A percentile compares a stretch with the other conserved stretches of the same genome.
phyloP scores from a whole-genome alignment of 2,888 invertebrate genomes.

The Leucophenga montana region DNA sequence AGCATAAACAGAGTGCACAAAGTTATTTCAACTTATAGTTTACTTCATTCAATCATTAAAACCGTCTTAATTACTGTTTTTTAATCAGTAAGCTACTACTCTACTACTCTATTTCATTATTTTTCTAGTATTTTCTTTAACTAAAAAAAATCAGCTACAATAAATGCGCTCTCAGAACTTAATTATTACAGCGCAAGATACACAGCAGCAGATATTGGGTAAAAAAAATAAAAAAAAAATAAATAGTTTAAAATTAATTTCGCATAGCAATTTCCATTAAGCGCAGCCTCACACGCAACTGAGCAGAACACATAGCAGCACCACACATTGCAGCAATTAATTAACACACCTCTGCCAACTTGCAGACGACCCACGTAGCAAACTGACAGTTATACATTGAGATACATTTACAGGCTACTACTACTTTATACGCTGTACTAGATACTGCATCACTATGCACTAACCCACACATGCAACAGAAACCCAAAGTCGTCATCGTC shows the following conservation, averaged over 20 bases:
- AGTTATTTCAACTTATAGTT: too few relatives aligned
- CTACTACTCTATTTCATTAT: too few relatives aligned
- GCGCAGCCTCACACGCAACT: neutral
- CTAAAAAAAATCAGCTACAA: too few relatives aligned
- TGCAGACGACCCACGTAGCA: constrained; percentile 31
- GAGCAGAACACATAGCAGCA: neutral
- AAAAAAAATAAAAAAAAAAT: neutral
- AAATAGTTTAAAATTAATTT: neutral
- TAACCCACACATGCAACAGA: neutral
- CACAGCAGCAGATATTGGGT: too few relatives aligned
- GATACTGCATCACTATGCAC: neutral
- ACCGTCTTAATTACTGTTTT: too few relatives aligned
- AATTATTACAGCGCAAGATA: too few relatives aligned
- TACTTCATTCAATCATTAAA: too few relatives aligned
- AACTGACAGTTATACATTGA: constrained; percentile 18
- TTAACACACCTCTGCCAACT: constrained; percentile 49
- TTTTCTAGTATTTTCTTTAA: too few relatives aligned
- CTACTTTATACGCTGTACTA: neutral
- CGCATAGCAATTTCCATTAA: neutral
- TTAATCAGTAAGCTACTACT: too few relatives aligned
- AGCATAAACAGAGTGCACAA: too few relatives aligned
- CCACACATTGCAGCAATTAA: constrained; percentile 50
- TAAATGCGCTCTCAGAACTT: too few relatives aligned
- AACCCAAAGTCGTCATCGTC: neutral
- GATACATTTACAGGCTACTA: constrained; percentile 2